Percentiles rank a stretch among this genome's conserved stretches.
These are phyloP conservation scores for Sylvia borin DNA, from an alignment of 2,797 vertebrate genomes.

Conservation along the genomic window DNA sequence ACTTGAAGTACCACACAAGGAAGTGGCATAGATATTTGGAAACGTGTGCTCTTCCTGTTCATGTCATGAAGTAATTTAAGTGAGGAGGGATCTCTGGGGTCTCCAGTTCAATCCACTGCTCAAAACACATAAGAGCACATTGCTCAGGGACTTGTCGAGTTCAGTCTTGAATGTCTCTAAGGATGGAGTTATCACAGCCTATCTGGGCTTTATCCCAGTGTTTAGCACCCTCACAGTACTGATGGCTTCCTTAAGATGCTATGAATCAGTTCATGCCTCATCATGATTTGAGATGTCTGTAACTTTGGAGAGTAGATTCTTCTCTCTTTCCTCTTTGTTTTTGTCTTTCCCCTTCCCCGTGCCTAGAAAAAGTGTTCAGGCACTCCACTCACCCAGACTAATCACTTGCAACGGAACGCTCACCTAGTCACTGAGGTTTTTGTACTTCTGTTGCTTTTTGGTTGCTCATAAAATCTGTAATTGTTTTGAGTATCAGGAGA, in stretches of 20 bases:
- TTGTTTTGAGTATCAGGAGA: not conserved
- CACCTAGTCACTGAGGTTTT: not conserved
- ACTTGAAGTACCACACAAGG: not conserved
- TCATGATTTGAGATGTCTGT: not conserved
- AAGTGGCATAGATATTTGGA: not conserved
- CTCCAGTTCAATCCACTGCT: not conserved
- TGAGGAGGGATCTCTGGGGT: not conserved
- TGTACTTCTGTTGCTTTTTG: not conserved
- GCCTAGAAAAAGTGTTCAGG: not conserved
- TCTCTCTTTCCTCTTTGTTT: not conserved
- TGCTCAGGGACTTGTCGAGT: not conserved
- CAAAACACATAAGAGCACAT: not conserved
- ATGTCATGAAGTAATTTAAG: not conserved
- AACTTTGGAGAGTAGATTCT: not conserved
- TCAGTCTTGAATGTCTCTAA: not conserved
- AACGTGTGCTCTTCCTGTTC: not conserved
- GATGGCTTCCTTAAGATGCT: not conserved
- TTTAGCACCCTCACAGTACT: not conserved
- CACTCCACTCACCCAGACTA: not conserved
- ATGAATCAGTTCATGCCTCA: not conserved
- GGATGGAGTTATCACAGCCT: not conserved
- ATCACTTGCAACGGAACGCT: not conserved
- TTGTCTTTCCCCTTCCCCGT: not conserved
- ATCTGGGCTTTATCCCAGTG: not conserved
- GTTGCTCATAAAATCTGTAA: not conserved